Evolutionary conservation across 1,140 invertebrate genomes (phyloP), one percentile per base, ranked within the genome.

Genomic region (Lithobius niger): DNA sequence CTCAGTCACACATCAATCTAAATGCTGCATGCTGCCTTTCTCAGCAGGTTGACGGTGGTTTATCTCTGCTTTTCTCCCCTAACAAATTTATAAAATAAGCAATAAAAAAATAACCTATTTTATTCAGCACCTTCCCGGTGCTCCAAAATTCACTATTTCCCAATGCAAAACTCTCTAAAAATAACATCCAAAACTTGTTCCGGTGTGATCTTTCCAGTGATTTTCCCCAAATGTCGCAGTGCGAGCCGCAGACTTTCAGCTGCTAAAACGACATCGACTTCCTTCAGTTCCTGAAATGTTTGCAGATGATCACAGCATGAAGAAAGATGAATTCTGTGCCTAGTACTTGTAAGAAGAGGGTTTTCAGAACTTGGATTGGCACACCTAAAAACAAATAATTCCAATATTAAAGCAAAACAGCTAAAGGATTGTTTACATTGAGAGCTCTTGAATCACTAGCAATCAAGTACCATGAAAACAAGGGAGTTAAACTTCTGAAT

Each of bases 81-180:
- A n/a, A n/a, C n/a, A n/a, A n/a, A n/a, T n/a, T n/a, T n/a, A n/a
- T n/a, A n/a, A n/a, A n/a, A n/a, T n/a, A n/a, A n/a, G n/a, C n/a
- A n/a, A n/a, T n/a, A n/a, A n/a, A n/a, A n/a, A n/a, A n/a, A n/a
- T n/a, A n/a, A n/a, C n/a, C n/a, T n/a, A n/a, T n/a, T n/a, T n/a
- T n/a, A n/a, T n/a, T n/a, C n/a, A n/a, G n/a, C n/a, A n/a, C n/a
- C n/a, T n/a, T n/a, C n/a, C n/a, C n/a, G n/a, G n/a, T n/a, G n/a
- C n/a, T n/a, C n/a, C n/a, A n/a, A n/a, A n/a, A n/a, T n/a, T 31
- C 27, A 55, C 79, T 77, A 91, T 78, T 91, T 92, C 56, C 88
- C 88, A 69, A 91, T 87, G 74, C 88, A 91, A 77, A 88, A 91
- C 57, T 86, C 80, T 70, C 74, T 79, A 66, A 91, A 91, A 60